Percentiles rank a stretch among this genome's conserved stretches.
Evolutionary conservation across 2,797 vertebrate genomes (phyloP).

Genomic region (Epinephelus malabaricus): DNA sequence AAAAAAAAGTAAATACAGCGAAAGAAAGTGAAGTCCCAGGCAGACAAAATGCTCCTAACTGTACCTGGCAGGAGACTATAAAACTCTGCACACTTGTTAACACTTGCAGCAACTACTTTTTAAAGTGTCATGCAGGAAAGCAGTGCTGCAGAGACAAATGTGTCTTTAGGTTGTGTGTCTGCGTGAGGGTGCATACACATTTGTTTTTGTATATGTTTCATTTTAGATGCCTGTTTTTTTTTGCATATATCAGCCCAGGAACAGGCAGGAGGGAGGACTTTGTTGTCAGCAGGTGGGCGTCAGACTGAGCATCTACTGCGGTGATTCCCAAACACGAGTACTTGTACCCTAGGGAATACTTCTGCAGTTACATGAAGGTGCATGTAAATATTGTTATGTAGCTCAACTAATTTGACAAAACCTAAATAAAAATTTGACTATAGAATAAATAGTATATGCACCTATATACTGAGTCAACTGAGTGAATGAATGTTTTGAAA

Average conservation of each 20-base stretch:
- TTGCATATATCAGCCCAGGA: slow-evolving; percentile 50
- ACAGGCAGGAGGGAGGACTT: slow-evolving; percentile 41
- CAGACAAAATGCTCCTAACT: neutral
- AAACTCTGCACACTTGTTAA: slow-evolving; percentile 24
- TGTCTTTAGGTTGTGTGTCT: slow-evolving; percentile 23
- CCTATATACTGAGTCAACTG: too few species aligned
- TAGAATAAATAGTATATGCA: too few species aligned
- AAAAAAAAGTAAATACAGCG: neutral
- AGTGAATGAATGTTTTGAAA: too few species aligned
- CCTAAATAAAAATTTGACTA: too few species aligned
- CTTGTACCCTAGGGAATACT: too few species aligned
- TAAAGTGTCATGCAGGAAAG: slow-evolving; percentile 9
- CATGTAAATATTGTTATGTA: too few species aligned
- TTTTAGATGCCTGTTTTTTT: slow-evolving; percentile 43
- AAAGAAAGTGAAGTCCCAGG: neutral
- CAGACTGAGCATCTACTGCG: slow-evolving; percentile 38
- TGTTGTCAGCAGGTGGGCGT: slow-evolving; percentile 36
- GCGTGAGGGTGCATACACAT: slow-evolving; percentile 33
- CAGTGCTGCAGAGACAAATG: slow-evolving; percentile 11
- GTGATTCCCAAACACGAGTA: too few species aligned
- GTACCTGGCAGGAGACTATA: neutral
- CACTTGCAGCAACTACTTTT: slow-evolving; percentile 6
- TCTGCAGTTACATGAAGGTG: too few species aligned
- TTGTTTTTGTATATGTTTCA: slow-evolving; percentile 31
- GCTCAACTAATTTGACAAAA: too few species aligned